Conservation (phyloP, 2,888 invertebrate genomes). For the Philonicus albiceps region DNA sequence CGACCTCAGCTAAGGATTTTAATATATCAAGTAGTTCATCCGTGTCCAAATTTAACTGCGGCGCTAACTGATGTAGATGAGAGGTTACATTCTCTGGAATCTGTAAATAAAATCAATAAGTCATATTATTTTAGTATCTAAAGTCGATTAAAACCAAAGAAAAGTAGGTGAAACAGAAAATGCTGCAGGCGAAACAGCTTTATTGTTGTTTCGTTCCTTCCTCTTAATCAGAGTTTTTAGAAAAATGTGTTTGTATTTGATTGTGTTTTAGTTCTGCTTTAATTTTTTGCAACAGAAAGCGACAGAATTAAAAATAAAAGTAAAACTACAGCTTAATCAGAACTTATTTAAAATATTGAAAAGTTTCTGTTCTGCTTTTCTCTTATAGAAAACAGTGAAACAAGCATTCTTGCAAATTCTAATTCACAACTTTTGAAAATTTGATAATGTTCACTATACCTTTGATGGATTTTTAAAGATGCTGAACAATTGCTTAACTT, state of each 20-base stretch:
- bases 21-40: conserved; percentile 72
- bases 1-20: conserved; percentile 71
- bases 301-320: too few species aligned
- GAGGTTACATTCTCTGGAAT: conserved; percentile 69
- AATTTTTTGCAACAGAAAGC: too few species aligned
- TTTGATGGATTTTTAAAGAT: conserved; percentile 69
- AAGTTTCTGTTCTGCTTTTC: neutral
- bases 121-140: neutral
- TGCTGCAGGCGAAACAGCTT: too few species aligned
- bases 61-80: conserved; percentile 74
- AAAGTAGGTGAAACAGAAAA: neutral
- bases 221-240: too few species aligned
- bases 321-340: too few species aligned
- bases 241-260: too few species aligned
- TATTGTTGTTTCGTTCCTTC: too few species aligned
- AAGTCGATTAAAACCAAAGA: neutral
- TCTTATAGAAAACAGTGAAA: too few species aligned
- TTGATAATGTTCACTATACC: conserved; percentile 61
- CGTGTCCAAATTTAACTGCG: conserved; percentile 75
- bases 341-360: too few species aligned
- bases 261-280: too few species aligned
- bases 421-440: neutral
- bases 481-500: conserved; percentile 79
- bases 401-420: too few species aligned
- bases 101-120: conserved; percentile 59